Evolutionary conservation across 2,113 vertebrate species (phyloP).

Genomic region (Mugil cephalus): DNA sequence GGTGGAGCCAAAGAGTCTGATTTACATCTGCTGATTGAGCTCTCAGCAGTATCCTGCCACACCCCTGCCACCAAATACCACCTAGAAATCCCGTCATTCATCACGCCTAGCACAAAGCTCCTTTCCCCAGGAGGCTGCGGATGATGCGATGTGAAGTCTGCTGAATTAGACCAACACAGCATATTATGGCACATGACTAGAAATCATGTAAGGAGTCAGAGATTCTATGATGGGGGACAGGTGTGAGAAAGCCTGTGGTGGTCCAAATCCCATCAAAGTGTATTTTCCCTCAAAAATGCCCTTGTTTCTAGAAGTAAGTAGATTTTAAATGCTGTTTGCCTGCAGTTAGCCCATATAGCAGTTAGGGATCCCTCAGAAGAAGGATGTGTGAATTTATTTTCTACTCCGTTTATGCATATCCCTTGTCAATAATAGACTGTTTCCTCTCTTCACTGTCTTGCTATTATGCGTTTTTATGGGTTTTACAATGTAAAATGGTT

Average conservation of each 20-base stretch:
- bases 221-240: background rate
- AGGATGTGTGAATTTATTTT: conserved; percentile 41
- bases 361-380: background rate
- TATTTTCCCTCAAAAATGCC: background rate
- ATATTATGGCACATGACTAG: conserved; percentile 5
- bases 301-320: background rate
- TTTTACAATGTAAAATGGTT: conserved; percentile 47
- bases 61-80: conserved; percentile 44
- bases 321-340: background rate
- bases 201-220: conserved; percentile 6
- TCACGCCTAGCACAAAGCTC: conserved; percentile 22
- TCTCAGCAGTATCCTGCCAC: conserved; percentile 60
- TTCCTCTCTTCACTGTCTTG: conserved; percentile 31
- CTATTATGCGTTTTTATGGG: conserved; percentile 49
- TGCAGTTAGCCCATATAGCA: background rate
- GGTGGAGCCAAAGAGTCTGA: conserved; percentile 63
- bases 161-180: conserved; percentile 6
- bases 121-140: conserved; percentile 18
- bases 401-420: conserved; percentile 30
- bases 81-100: conserved; percentile 57
- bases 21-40: conserved; percentile 80
- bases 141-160: conserved; percentile 64
- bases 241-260: background rate
- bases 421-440: conserved; percentile 47
- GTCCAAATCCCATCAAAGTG: background rate